A percentile compares a stretch with the other conserved stretches of the same genome.
Evolutionary conservation across 2,888 invertebrate genomes (phyloP).

Genomic region (Catocala sponsa): DNA sequence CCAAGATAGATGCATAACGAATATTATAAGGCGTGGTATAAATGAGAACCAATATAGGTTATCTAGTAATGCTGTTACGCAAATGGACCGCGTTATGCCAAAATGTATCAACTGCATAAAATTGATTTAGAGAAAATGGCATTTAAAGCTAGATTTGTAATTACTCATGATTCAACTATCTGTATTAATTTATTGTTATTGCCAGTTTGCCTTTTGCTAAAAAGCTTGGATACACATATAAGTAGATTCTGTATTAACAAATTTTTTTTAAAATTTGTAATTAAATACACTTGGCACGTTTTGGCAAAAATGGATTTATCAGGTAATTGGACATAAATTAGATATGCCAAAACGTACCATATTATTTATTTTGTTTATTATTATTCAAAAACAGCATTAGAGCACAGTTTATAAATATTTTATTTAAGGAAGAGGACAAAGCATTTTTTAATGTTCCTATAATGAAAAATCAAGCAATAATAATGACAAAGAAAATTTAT

Average conservation of each 20-base stretch:
- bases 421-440: slow-evolving; percentile 7
- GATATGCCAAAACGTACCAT: slow-evolving; percentile 15
- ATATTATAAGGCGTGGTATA: no score
- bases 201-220: slow-evolving; percentile 6
- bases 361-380: slow-evolving; percentile 9
- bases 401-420: no score
- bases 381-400: neutral
- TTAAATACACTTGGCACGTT: slow-evolving; percentile 11
- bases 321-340: slow-evolving; percentile 10
- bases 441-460: slow-evolving; percentile 3
- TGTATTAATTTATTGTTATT: slow-evolving; percentile 5
- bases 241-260: no score
- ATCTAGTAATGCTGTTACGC: slow-evolving; percentile 22
- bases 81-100: slow-evolving; percentile 9
- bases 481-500: neutral
- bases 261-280: slow-evolving; percentile 4
- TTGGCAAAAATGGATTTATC: slow-evolving; percentile 14
- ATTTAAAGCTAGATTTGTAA: slow-evolving; percentile 12
- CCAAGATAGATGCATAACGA: no score
- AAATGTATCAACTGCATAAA: slow-evolving; percentile 13
- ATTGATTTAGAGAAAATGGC: slow-evolving; percentile 10
- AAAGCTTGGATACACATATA: slow-evolving; percentile 9
- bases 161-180: slow-evolving; percentile 8
- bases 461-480: slow-evolving; percentile 6
- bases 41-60: slow-evolving; percentile 11